These are phyloP conservation scores for Rhipidura dahli DNA, from an alignment of 2,113 vertebrate species.

Conservation along the genomic window DNA sequence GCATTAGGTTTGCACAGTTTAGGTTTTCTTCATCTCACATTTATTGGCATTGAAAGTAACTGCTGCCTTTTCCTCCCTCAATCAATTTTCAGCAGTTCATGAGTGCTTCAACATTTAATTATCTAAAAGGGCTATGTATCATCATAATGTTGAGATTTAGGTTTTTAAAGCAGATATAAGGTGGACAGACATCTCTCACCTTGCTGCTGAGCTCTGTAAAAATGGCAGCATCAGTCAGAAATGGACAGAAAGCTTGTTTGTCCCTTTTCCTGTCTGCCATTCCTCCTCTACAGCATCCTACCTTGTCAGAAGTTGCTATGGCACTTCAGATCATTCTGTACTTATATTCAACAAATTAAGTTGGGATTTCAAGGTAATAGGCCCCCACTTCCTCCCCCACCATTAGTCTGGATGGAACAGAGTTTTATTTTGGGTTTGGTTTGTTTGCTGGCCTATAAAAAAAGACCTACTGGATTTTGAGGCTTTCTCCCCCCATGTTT, in stretches of 20 bases:
- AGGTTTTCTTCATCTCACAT: not conserved
- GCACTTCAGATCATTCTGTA: not conserved
- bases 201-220: not conserved
- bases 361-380: not conserved
- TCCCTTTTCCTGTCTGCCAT: not conserved
- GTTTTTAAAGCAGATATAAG: not conserved
- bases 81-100: not conserved
- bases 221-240: not conserved
- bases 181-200: not conserved
- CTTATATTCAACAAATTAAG: not conserved
- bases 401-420: not conserved
- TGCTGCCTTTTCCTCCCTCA: not conserved
- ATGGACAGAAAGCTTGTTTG: not conserved
- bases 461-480: not conserved
- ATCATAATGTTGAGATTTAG: not conserved
- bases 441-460: not conserved
- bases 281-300: not conserved
- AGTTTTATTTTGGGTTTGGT: not conserved
- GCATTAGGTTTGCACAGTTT: not conserved
- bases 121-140: not conserved
- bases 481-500: rapidly evolving
- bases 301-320: not conserved
- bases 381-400: not conserved
- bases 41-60: not conserved
- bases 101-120: not conserved